These are phyloP conservation scores for Poeciliopsis occidentalis DNA, from an alignment of 2,113 vertebrate species.

Conservation along the genomic window DNA sequence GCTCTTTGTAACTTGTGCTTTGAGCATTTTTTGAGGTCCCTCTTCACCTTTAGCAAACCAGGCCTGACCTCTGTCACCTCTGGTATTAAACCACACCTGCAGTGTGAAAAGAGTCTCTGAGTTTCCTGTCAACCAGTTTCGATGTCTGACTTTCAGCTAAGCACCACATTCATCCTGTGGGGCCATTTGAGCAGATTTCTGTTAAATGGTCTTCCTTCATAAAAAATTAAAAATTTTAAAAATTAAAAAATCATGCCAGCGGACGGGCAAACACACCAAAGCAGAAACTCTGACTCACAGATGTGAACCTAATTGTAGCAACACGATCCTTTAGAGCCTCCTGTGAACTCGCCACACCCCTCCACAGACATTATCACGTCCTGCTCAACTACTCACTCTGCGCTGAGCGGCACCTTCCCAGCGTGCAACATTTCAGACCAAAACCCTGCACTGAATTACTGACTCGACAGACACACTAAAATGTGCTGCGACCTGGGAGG, in stretches of 20 bases:
- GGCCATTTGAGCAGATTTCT: not conserved
- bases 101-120: not conserved
- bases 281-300: constrained; percentile 48
- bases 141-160: constrained; percentile 3
- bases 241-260: not conserved
- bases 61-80: not conserved
- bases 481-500: not conserved
- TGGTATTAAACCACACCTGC: not conserved
- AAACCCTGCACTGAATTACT: constrained; percentile 2
- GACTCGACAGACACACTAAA: not conserved
- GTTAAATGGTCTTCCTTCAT: not conserved
- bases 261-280: constrained; percentile 5
- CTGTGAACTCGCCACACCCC: constrained; percentile 52
- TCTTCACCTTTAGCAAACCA: not conserved
- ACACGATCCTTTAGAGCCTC: constrained; percentile 18
- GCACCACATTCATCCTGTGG: not conserved
- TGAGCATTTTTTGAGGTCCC: not conserved
- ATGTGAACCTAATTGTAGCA: constrained; percentile 31
- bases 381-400: constrained; percentile 19
- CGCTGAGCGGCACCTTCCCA: constrained; percentile 3
- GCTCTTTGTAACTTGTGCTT: not conserved
- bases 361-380: constrained; percentile 43
- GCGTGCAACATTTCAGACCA: constrained; percentile 5
- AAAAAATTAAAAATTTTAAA: not conserved
- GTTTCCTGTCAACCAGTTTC: constrained; percentile 15